A percentile compares a stretch with the other conserved stretches of the same genome.
Evolutionary conservation across 2,113 vertebrate species (phyloP).

Genomic region (Oxygymnocypris stewartii): DNA sequence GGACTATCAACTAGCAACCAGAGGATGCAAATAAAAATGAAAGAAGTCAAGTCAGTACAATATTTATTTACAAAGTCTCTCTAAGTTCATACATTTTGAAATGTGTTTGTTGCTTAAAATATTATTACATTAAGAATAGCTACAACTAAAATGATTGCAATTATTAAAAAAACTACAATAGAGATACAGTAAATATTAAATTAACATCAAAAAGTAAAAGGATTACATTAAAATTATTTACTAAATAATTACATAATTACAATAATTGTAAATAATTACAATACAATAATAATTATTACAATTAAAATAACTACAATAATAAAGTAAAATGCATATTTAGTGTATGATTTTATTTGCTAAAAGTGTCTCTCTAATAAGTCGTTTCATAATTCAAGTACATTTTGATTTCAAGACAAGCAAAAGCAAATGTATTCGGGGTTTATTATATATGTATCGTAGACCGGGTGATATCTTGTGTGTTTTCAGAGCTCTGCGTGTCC

Average conservation of each 20-base stretch:
- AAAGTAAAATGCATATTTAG: neutral
- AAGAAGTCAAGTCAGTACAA: neutral
- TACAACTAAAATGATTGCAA: too few species aligned
- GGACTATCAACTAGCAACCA: neutral
- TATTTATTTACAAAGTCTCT: too few species aligned
- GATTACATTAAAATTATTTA: too few species aligned
- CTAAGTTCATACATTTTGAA: too few species aligned
- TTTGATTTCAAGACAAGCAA: neutral
- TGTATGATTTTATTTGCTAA: neutral
- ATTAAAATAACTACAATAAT: neutral
- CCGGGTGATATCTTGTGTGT: neutral
- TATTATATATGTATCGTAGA: too few species aligned
- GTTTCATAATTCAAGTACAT: neutral
- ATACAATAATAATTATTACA: neutral
- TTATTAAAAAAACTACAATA: too few species aligned
- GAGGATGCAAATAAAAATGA: neutral
- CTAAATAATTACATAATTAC: too few species aligned
- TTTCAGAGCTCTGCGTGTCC: conserved; percentile 85
- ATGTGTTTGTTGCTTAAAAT: too few species aligned
- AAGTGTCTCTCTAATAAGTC: neutral
- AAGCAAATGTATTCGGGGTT: neutral
- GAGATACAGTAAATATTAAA: too few species aligned
- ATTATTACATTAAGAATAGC: too few species aligned
- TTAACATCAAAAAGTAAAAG: neutral
- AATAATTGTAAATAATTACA: too few species aligned